Conservation (phyloP, 2,888 invertebrate species). For the Caenorhabditis doughertyi region DNA sequence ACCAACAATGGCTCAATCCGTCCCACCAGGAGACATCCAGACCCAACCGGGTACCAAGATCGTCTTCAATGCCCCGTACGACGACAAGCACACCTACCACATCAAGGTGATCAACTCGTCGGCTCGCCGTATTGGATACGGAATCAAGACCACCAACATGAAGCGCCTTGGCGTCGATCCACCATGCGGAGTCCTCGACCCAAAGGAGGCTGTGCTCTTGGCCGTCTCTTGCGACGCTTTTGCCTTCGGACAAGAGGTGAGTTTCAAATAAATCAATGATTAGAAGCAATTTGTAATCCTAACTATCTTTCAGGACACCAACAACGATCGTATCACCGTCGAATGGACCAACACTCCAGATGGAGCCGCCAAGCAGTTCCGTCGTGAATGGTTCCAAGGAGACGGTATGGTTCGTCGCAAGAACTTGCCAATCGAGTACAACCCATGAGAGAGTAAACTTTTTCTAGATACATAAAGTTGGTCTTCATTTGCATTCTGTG, state of each 20-base stretch:
- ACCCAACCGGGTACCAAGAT: slow-evolving; percentile 72
- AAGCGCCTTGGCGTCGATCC: slow-evolving; percentile 9
- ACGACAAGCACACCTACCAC: slow-evolving; percentile 76
- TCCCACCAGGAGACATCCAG: slow-evolving; percentile 66
- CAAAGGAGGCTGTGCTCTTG: slow-evolving; percentile 19
- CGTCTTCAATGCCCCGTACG: slow-evolving; percentile 77
- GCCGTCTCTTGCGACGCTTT: slow-evolving; percentile 16
- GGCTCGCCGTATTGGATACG: slow-evolving; percentile 73
- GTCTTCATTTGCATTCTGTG: background rate
- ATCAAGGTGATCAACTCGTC: slow-evolving; percentile 67
- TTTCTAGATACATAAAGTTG: too few species aligned
- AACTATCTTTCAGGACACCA: slow-evolving; percentile 64
- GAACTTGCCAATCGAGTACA: slow-evolving; percentile 67
- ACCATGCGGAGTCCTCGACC: slow-evolving; percentile 16
- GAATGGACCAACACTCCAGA: slow-evolving; percentile 75
- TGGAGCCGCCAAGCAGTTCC: slow-evolving; percentile 72
- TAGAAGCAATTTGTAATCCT: background rate
- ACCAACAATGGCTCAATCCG: slow-evolving; percentile 58
- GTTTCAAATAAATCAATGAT: background rate
- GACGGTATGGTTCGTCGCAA: slow-evolving; percentile 75
- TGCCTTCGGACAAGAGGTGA: background rate
- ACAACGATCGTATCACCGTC: slow-evolving; percentile 75
- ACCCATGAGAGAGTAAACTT: slow-evolving; percentile 20
- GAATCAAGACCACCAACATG: slow-evolving; percentile 13
- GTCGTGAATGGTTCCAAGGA: slow-evolving; percentile 77